phyloP scores from a whole-genome alignment of 2,797 vertebrate species.

The Gastrophryne carolinensis region DNA sequence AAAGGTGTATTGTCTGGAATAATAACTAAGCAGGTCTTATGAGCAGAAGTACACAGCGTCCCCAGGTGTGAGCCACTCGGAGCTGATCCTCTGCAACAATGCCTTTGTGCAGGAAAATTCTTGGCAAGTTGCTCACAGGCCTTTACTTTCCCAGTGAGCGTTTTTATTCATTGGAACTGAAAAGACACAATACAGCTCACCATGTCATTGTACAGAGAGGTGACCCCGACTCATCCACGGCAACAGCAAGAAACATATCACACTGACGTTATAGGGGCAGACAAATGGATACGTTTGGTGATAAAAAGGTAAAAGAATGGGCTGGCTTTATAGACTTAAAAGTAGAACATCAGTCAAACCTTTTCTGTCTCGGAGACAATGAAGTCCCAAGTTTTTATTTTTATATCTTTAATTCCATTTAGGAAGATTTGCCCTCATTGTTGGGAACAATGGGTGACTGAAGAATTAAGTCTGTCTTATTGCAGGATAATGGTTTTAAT shows the following conservation, averaged over 20 bases:
- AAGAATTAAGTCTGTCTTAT: too few species aligned
- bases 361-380: too few species aligned
- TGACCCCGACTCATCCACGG: not conserved
- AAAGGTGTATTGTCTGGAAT: not conserved
- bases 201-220: conserved; percentile 3
- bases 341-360: too few species aligned
- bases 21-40: not conserved
- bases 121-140: conserved; percentile 5
- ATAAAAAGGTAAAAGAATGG: not conserved
- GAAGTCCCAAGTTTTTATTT: too few species aligned
- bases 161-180: conserved; percentile 22
- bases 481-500: too few species aligned
- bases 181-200: not conserved
- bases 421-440: too few species aligned
- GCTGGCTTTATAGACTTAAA: not conserved
- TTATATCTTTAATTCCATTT: too few species aligned
- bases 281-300: not conserved
- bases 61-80: not conserved
- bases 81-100: not conserved
- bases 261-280: not conserved
- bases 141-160: conserved; percentile 10
- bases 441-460: too few species aligned
- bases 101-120: conserved; percentile 14
- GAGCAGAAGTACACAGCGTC: not conserved
- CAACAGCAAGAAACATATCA: conserved; percentile 1